Conservation (phyloP, 1,140 invertebrate species). For the Ceratina japonica region DNA sequence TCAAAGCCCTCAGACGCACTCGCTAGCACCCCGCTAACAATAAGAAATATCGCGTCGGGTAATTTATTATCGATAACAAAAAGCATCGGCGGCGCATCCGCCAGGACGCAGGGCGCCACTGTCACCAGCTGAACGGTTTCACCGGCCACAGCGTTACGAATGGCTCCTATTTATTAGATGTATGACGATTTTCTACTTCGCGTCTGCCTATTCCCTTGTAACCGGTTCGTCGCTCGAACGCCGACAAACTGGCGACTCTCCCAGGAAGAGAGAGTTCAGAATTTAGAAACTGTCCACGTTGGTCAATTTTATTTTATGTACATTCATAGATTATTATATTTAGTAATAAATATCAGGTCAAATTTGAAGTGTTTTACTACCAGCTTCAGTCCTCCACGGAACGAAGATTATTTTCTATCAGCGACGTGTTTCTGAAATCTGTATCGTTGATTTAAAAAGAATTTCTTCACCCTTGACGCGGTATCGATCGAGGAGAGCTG, state of each 20-base stretch:
- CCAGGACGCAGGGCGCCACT: constrained; percentile 49
- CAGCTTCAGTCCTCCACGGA: too few relatives aligned
- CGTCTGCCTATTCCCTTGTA: neutral
- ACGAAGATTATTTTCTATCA: too few relatives aligned
- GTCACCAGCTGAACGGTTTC: constrained; percentile 63
- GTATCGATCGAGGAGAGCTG: neutral
- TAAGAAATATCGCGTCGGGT: constrained; percentile 78
- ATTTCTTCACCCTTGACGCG: too few relatives aligned
- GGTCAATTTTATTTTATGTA: too few relatives aligned
- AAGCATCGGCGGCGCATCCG: constrained; percentile 68
- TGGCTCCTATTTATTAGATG: constrained; percentile 75
- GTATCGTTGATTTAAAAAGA: too few relatives aligned
- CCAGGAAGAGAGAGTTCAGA: too few relatives aligned
- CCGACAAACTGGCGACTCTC: neutral
- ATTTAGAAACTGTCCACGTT: too few relatives aligned
- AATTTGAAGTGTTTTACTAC: too few relatives aligned
- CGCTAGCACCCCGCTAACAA: constrained; percentile 73
- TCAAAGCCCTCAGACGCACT: constrained; percentile 75
- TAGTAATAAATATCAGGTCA: too few relatives aligned
- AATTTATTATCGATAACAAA: constrained; percentile 78
- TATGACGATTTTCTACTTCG: constrained; percentile 58
- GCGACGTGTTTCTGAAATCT: too few relatives aligned
- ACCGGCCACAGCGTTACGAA: constrained; percentile 66
- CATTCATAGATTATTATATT: too few relatives aligned
- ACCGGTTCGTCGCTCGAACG: constrained; percentile 2